Evolutionary conservation across 1,140 invertebrate genomes (phyloP), one percentile per base, ranked within the genome.

Genomic region (Metopolophium dirhodum): DNA sequence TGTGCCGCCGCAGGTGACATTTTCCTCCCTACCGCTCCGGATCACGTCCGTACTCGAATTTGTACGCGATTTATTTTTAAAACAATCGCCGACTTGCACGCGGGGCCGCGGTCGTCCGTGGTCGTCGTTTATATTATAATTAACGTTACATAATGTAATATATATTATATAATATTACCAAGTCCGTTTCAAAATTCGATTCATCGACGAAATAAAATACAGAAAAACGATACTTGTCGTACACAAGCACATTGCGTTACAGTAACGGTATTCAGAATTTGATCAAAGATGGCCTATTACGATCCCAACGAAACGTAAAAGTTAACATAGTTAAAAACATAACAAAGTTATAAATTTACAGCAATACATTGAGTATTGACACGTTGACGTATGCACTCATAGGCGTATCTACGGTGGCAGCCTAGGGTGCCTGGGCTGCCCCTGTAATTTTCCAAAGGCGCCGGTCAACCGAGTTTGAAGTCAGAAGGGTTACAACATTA

Each of bases 1-100:
- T 54, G 77, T 85, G 57, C 30, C 90, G 35, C 77, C 68, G 91
- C 91, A 93, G 91, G 91, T 93, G 91, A 93, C 91, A 93, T 93
- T 93, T 82, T 93, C 91, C 49, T 92, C 77, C 90, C 87, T 35
- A 54, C 54, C 88, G 88, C 18, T 9, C 35, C 14, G n/a, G n/a
- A 22, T 51, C 87, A 35, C 45, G 2, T 54, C 30, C 91, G 6
- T 30, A 49, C 47, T 26, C 9, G 23, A 23, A 83, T 92, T n/a
- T 51, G 37, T 68, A 30, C 0, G 82, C 49, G 82, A 93, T 93
- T 93, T 93, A 93, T 93, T 93, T 93, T 93, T 83, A 83, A 22
- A 93, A 85, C 82, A 57, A 93, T 93, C 49, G 22, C 26, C 4
- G 49, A 35, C 23, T 35, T 47, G 30, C 20, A n/a, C 6, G 23